Evolutionary conservation across 23 tunicate species (phyloP).

Genomic region (Trididemnum nubilum): DNA sequence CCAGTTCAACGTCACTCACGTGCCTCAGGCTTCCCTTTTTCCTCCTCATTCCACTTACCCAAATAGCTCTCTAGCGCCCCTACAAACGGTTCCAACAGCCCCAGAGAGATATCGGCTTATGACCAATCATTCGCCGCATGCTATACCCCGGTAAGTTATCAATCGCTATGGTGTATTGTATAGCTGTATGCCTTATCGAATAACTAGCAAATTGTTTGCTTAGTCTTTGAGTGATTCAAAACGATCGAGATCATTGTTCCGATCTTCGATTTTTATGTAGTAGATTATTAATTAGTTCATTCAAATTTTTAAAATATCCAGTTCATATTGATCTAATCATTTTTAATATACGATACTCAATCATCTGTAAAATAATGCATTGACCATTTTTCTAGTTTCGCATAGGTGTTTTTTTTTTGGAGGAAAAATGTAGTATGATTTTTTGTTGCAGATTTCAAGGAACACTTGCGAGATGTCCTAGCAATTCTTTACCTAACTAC

Average conservation of each 20-base stretch:
- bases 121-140: not conserved
- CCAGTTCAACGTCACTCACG: not conserved
- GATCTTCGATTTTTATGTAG: too few relatives aligned
- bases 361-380: not conserved
- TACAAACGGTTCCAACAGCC: not conserved
- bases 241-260: too few relatives aligned
- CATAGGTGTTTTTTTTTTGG: too few relatives aligned
- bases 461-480: constrained; percentile 1
- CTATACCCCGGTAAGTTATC: not conserved
- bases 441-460: not conserved
- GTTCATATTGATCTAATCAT: not conserved
- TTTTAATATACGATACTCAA: not conserved
- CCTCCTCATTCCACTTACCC: not conserved
- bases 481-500: not conserved
- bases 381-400: not conserved
- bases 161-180: too few relatives aligned
- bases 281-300: too few relatives aligned
- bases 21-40: not conserved
- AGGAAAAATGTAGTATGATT: too few relatives aligned
- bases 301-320: not conserved
- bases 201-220: too few relatives aligned
- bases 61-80: not conserved
- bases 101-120: not conserved
- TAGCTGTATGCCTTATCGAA: too few relatives aligned
- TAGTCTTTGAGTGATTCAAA: too few relatives aligned